Conservation (phyloP, 2,113 vertebrate species). For the Apistogramma diplotaenia region DNA sequence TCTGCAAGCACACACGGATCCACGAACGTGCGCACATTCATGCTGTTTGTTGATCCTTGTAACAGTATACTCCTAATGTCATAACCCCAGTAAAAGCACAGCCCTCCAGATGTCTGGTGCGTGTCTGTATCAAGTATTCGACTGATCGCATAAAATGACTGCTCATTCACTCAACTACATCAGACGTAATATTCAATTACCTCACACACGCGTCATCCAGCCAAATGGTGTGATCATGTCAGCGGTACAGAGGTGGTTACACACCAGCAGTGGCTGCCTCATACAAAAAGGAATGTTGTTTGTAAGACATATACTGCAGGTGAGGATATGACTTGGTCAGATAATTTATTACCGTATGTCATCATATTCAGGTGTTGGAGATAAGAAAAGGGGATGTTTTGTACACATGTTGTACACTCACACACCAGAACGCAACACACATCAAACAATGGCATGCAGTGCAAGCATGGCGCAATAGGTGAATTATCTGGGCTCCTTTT, state of each 20-base stretch:
- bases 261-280: constrained; percentile 29
- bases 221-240: constrained; percentile 42
- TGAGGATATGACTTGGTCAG: constrained; percentile 13
- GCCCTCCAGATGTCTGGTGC: constrained; percentile 65
- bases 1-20: constrained; percentile 5
- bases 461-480: too few species aligned
- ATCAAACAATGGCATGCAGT: not conserved
- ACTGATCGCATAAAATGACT: constrained; percentile 38
- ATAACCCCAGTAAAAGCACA: constrained; percentile 54
- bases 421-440: not conserved
- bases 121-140: constrained; percentile 28
- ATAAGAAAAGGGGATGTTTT: not conserved
- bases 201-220: constrained; percentile 11
- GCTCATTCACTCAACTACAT: constrained; percentile 16
- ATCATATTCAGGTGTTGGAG: constrained; percentile 28
- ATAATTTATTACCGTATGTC: constrained; percentile 26
- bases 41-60: constrained; percentile 54
- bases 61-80: constrained; percentile 72
- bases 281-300: constrained; percentile 54
- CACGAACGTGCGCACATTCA: constrained; percentile 5
- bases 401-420: not conserved
- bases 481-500: too few species aligned
- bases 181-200: constrained; percentile 24
- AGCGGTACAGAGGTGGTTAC: constrained; percentile 14
- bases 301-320: constrained; percentile 22